These are phyloP conservation scores for Paratilapia polleni DNA, from an alignment of 2,113 vertebrate genomes.

Conservation along the genomic window DNA sequence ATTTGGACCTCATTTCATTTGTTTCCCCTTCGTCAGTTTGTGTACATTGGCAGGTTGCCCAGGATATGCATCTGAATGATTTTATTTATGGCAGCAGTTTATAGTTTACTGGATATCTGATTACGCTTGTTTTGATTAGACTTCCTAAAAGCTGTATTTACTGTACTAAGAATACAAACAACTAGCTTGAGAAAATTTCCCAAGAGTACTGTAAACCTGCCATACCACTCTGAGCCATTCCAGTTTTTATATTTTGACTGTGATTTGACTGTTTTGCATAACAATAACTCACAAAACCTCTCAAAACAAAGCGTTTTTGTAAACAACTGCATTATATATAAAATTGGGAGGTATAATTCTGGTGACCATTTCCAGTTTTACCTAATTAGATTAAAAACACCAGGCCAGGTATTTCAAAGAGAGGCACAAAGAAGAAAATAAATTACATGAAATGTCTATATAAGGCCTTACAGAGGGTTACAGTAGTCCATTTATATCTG, in stretches of 20 bases:
- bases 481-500: rapidly evolving
- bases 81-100: conserved; percentile 28
- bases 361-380: not conserved
- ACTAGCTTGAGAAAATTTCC: not conserved
- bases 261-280: not conserved
- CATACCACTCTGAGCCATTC: not conserved
- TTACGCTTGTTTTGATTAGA: conserved; percentile 43
- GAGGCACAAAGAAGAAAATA: not conserved
- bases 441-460: rapidly evolving
- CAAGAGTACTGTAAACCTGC: not conserved
- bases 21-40: conserved; percentile 32
- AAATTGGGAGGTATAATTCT: not conserved
- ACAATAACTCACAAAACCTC: not conserved
- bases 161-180: conserved; percentile 3
- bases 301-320: not conserved
- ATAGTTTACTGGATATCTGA: conserved; percentile 19
- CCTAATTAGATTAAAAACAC: not conserved
- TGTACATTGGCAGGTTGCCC: conserved; percentile 16
- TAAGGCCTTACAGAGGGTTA: not conserved
- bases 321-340: not conserved
- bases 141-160: conserved; percentile 22
- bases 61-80: conserved; percentile 11
- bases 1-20: conserved; percentile 1
- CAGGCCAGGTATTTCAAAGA: not conserved
- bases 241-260: not conserved